Evolutionary conservation across 1,140 invertebrate species (phyloP).

Genomic region (Ylistrum balloti): DNA sequence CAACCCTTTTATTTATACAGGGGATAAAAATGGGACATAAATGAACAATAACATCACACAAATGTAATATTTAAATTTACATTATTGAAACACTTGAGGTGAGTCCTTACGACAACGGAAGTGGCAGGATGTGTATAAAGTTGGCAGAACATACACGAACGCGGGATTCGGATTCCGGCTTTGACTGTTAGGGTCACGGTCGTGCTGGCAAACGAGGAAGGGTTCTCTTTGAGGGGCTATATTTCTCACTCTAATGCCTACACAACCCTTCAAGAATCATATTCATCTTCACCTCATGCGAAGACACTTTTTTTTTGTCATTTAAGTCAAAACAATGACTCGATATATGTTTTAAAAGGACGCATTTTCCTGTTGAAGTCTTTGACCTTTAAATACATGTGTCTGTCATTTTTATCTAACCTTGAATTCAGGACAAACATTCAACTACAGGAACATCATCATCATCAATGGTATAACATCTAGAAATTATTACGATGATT

Average conservation of each 20-base stretch:
- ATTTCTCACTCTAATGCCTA: constrained; percentile 25
- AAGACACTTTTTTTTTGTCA: constrained; percentile 5
- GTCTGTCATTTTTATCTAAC: neutral
- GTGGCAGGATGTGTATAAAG: constrained; percentile 32
- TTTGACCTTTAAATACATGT: neutral
- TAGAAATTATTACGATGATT: too few species aligned
- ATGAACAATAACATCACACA: constrained; percentile 39
- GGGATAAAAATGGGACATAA: constrained; percentile 25
- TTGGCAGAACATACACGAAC: constrained; percentile 32
- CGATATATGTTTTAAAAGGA: neutral
- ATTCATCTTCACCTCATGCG: constrained; percentile 20
- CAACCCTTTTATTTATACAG: constrained; percentile 20
- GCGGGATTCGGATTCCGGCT: constrained; percentile 36
- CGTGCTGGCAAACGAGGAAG: neutral
- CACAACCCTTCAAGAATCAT: neutral
- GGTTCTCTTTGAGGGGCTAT: neutral
- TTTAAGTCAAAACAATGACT: neutral
- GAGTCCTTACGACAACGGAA: constrained; percentile 28
- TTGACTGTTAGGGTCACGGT: constrained; percentile 37
- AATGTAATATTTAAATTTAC: constrained; percentile 40
- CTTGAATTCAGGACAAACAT: neutral
- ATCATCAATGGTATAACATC: neutral
- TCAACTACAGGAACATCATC: neutral
- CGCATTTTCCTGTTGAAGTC: neutral
- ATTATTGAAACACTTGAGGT: constrained; percentile 39